Evolutionary conservation across 1,140 invertebrate species (phyloP), one percentile per base, ranked within the genome.

Genomic region (Ectropis grisescens): DNA sequence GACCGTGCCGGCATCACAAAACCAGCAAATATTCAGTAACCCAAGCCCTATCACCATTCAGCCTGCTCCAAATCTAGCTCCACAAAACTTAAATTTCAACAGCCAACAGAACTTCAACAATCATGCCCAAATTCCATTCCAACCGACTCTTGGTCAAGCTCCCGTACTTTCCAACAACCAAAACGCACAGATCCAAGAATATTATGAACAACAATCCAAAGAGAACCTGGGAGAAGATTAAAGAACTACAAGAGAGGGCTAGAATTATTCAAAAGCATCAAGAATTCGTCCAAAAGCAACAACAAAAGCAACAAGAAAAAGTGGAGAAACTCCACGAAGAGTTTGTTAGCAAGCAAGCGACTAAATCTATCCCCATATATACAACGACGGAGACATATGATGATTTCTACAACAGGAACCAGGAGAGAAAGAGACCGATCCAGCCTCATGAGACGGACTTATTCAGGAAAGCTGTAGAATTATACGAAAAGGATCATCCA

Each of bases 221-320:
- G 60, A 87, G 40, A 87, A 88, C 49, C 49, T 85, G 19, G 82
- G n/a, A 83, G 47, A 82, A 82, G 49, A 47, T 86, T 6, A 85
- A 84, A 40, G 86, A 82, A 52, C 64, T 86, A 10, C 81, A 85
- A 55, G 87, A 89, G 41, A 84, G 88, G 33, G 86, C 89, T 48
- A 82, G 86, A 35, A 83, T 89, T 6, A 89, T 89, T 41, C 87
- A 89, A 47, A 89, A 89, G 58, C 88, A 89, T 42, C 87, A 89
- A 54, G 85, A 88, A 41, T 89, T 88, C 47, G 85, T 89, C 10
- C 85, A 89, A 47, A 89, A 86, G 59, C 87, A 89, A 53, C 88
- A 89, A 44, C 86, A 89, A 53, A 89, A 89, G 53, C 86, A 87
- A 30, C 83, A 88, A 50, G 85, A 88, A 46, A 89, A 89, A 64